Conservation (phyloP, 2,113 vertebrate species). For the Pungitius pungitius region DNA sequence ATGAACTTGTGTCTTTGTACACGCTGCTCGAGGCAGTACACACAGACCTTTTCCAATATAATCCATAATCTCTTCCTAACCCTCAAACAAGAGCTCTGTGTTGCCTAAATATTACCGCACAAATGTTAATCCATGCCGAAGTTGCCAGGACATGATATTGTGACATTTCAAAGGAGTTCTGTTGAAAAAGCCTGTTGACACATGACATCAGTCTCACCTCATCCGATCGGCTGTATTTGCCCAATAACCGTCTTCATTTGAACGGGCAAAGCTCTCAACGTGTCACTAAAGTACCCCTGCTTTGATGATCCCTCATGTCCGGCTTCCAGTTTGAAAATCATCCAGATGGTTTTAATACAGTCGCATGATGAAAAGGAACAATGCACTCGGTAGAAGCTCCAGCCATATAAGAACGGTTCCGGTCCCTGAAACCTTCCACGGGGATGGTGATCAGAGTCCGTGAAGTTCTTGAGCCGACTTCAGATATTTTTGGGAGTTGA, state of each 20-base stretch:
- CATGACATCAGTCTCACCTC: constrained; percentile 26
- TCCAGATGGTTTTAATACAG: constrained; percentile 35
- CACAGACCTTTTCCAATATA: constrained; percentile 37
- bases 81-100: constrained; percentile 7
- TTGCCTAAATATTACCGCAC: constrained; percentile 10
- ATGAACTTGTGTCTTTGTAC: constrained; percentile 16
- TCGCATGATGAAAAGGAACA: constrained; percentile 50
- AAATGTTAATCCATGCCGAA: constrained; percentile 17
- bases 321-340: constrained; percentile 30
- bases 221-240: constrained; percentile 33
- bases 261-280: constrained; percentile 32
- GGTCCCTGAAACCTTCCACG: constrained; percentile 37
- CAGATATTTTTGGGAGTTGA: constrained; percentile 51
- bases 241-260: constrained; percentile 23
- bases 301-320: constrained; percentile 36
- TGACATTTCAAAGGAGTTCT: constrained; percentile 22
- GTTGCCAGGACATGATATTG: constrained; percentile 7
- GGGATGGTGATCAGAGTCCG: constrained; percentile 23
- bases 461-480: constrained; percentile 52
- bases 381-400: constrained; percentile 33
- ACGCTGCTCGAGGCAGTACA: constrained; percentile 1
- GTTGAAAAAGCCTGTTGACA: not conserved
- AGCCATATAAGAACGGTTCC: constrained; percentile 30
- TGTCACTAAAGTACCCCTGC: constrained; percentile 22
- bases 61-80: constrained; percentile 32